These are phyloP conservation scores for Archaeoteleia sp. DNA, from an alignment of 2,888 invertebrate species.

Conservation along the genomic window DNA sequence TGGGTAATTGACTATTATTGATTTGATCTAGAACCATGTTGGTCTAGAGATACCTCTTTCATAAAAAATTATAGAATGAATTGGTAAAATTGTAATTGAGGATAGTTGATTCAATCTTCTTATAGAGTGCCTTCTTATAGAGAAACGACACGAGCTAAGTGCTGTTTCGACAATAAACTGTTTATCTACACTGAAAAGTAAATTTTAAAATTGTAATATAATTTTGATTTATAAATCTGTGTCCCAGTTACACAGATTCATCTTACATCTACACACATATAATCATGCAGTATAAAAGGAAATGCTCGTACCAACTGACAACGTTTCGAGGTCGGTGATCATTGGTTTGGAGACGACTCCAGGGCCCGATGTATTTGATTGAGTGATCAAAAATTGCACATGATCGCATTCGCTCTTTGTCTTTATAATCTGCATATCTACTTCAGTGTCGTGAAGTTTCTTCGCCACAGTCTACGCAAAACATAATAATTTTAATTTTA, in stretches of 20 bases:
- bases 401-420: conserved; percentile 93
- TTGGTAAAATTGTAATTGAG: too few species aligned
- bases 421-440: conserved; percentile 92
- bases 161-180: too few species aligned
- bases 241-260: not conserved
- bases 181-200: too few species aligned
- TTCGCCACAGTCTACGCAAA: conserved; percentile 89
- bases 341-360: conserved; percentile 81
- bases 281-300: not conserved
- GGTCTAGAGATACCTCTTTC: too few species aligned
- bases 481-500: not conserved
- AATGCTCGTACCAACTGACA: conserved; percentile 80
- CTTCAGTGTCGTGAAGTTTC: conserved; percentile 93
- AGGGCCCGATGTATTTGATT: conserved; percentile 80
- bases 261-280: too few species aligned
- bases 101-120: too few species aligned
- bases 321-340: conserved; percentile 83
- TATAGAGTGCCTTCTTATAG: too few species aligned
- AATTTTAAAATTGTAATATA: too few species aligned
- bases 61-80: too few species aligned
- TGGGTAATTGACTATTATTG: too few species aligned
- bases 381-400: conserved; percentile 93
- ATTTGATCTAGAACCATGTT: too few species aligned
- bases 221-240: not conserved
- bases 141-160: too few species aligned